Conservation (phyloP, 1,140 invertebrate genomes). For the Neelides sp. region DNA sequence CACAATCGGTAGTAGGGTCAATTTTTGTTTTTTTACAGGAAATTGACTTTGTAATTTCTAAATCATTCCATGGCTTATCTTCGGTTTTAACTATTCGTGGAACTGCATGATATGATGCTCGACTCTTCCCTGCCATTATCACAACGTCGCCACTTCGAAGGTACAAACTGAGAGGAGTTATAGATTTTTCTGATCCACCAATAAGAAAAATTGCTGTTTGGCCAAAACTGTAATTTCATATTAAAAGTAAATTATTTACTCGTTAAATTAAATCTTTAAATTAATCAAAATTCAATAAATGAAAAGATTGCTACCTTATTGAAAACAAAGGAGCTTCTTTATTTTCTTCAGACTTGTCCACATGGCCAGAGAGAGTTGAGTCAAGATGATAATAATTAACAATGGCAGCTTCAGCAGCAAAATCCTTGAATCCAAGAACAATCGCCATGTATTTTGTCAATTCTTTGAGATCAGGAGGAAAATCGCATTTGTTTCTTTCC, state of each 20-base stretch:
- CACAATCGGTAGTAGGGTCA: no score
- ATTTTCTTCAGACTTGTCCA: conserved; percentile 80
- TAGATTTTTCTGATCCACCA: conserved; percentile 52
- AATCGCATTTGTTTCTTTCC: conserved; percentile 48
- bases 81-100: conserved; percentile 53
- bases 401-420: conserved; percentile 75
- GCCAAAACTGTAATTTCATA: conserved; percentile 55
- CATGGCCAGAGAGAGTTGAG: conserved; percentile 77
- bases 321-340: conserved; percentile 73
- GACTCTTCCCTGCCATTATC: conserved; percentile 61
- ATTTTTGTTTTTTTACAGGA: conserved; percentile 32
- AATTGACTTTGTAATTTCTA: no score
- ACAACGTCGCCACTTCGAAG: conserved; percentile 67
- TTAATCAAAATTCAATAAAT: neutral
- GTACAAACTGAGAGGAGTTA: conserved; percentile 51
- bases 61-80: conserved; percentile 40
- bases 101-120: conserved; percentile 69
- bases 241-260: neutral
- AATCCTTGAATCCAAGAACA: conserved; percentile 49
- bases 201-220: conserved; percentile 74
- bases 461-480: conserved; percentile 56
- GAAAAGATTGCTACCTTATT: conserved; percentile 44
- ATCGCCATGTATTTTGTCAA: conserved; percentile 51
- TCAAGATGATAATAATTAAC: conserved; percentile 88
- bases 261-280: conserved; percentile 1